Percentiles rank a stretch among this genome's conserved stretches.
These are phyloP conservation scores for Parotocinclus haroldoi DNA, from an alignment of 2,797 vertebrate genomes.

Conservation along the genomic window DNA sequence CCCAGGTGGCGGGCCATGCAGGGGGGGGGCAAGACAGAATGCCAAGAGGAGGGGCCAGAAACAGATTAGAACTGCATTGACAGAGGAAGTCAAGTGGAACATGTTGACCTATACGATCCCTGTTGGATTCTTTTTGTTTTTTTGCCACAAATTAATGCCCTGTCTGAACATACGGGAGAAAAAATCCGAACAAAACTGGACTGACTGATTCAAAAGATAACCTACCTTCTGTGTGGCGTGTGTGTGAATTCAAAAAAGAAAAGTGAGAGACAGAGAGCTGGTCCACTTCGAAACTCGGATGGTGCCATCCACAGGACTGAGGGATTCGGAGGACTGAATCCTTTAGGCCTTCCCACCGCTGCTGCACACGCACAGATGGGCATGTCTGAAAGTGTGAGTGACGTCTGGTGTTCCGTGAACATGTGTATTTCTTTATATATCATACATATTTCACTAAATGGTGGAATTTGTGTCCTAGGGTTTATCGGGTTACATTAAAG, in stretches of 20 bases:
- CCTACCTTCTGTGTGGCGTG: neutral
- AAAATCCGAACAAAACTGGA: neutral
- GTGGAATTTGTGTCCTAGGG: neutral
- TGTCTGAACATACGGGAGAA: neutral
- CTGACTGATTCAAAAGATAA: neutral
- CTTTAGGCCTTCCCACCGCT: constrained; percentile 74
- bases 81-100: constrained; percentile 68
- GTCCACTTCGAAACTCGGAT: constrained; percentile 37
- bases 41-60: constrained; percentile 75
- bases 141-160: constrained; percentile 24
- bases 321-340: constrained; percentile 73
- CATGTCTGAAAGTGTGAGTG: constrained; percentile 11
- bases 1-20: constrained; percentile 47
- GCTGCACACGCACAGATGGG: constrained; percentile 65
- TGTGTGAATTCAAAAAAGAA: constrained; percentile 31
- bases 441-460: neutral
- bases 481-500: constrained; percentile 40
- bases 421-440: neutral
- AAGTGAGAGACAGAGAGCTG: constrained; percentile 49
- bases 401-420: constrained; percentile 15
- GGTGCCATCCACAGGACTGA: constrained; percentile 71
- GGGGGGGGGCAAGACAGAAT: constrained; percentile 57
- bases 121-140: constrained; percentile 41
- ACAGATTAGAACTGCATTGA: constrained; percentile 88
- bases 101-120: constrained; percentile 35